Evolutionary conservation across 1,140 invertebrate genomes (phyloP).

Genomic region (Aphaenogaster rudis): DNA sequence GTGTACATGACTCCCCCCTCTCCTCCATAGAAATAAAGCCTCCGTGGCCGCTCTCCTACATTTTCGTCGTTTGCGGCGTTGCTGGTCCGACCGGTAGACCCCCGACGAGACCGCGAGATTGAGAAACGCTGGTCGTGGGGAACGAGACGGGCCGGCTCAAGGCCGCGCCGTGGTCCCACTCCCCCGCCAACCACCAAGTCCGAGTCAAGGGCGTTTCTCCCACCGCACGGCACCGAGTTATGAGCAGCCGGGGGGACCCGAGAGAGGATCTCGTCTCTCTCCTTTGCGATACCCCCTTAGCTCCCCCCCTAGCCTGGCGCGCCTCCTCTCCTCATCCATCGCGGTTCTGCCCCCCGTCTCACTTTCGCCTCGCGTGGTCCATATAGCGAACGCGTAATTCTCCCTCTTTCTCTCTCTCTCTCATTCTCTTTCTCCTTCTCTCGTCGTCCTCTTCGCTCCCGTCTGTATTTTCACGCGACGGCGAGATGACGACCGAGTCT

Average conservation of each 20-base stretch:
- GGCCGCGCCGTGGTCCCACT: slow-evolving; percentile 84
- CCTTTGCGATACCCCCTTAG: slow-evolving; percentile 4
- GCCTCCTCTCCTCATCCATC: slow-evolving; percentile 58
- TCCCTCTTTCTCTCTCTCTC: slow-evolving; percentile 12
- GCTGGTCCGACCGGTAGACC: slow-evolving; percentile 41
- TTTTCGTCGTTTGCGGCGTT: neutral
- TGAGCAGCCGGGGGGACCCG: slow-evolving; percentile 65
- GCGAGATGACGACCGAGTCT: slow-evolving; percentile 29
- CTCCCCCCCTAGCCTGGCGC: slow-evolving; percentile 6
- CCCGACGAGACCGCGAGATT: slow-evolving; percentile 76
- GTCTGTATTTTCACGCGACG: slow-evolving; percentile 37
- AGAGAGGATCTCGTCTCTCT: slow-evolving; percentile 70
- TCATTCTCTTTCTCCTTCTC: slow-evolving; percentile 46
- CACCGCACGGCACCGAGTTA: slow-evolving; percentile 64
- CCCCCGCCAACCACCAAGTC: slow-evolving; percentile 81
- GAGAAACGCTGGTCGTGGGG: slow-evolving; percentile 82
- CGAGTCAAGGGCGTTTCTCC: slow-evolving; percentile 85
- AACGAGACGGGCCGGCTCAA: slow-evolving; percentile 84
- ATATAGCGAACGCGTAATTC: slow-evolving; percentile 58
- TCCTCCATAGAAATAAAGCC: neutral
- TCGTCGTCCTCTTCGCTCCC: slow-evolving; percentile 27
- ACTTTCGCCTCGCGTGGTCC: slow-evolving; percentile 59
- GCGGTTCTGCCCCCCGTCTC: slow-evolving; percentile 56
- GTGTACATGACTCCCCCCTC: neutral
- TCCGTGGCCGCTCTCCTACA: neutral